Percentiles rank a stretch among this genome's conserved stretches.
Conservation (phyloP, 2,113 vertebrate species). For the Brachypteracias leptosomus region DNA sequence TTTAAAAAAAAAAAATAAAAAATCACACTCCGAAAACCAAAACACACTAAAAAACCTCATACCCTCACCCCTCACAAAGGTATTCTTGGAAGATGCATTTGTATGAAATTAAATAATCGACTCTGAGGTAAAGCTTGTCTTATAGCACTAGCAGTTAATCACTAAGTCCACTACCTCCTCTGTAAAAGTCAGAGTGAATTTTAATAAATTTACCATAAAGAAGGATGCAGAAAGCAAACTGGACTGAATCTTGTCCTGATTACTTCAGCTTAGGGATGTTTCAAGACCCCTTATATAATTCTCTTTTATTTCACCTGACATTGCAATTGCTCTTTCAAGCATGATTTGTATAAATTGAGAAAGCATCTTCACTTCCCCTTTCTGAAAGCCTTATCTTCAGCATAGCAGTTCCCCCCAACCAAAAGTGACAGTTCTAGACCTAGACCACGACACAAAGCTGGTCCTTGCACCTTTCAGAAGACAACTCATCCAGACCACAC, state of each 20-base stretch:
- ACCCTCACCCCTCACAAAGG: neutral
- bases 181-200: neutral
- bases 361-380: constrained; percentile 36
- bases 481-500: neutral
- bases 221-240: neutral
- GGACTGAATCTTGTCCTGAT: constrained; percentile 34
- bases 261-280: constrained; percentile 46
- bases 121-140: neutral
- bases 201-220: neutral
- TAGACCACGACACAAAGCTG: neutral
- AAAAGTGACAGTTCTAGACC: neutral
- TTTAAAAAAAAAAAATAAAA: neutral
- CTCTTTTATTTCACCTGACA: constrained; percentile 60
- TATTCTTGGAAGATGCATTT: neutral
- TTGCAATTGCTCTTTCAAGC: constrained; percentile 51
- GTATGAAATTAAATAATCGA: neutral
- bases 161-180: neutral
- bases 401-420: neutral
- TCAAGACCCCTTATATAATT: constrained; percentile 54
- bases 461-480: neutral
- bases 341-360: constrained; percentile 35
- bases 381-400: constrained; percentile 52
- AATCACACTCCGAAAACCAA: neutral
- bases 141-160: neutral
- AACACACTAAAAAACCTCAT: neutral